These are phyloP conservation scores for Agonopterix arenella DNA, from an alignment of 2,888 invertebrate genomes.

Conservation along the genomic window DNA sequence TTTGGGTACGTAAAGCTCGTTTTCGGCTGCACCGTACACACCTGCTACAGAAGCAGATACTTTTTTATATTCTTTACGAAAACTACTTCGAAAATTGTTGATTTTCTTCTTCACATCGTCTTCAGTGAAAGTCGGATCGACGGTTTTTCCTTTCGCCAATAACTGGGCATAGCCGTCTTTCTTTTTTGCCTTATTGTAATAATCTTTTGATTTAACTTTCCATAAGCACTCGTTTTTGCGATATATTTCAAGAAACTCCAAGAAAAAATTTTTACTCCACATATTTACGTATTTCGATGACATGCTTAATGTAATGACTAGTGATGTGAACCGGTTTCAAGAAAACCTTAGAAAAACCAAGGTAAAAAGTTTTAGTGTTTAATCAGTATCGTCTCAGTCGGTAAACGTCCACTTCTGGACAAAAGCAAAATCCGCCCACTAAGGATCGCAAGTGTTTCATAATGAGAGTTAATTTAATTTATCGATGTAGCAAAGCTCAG, in stretches of 20 bases:
- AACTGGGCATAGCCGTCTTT: not conserved
- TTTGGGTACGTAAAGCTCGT: not conserved
- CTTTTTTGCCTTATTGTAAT: not conserved
- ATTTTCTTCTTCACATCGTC: not conserved
- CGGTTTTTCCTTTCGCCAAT: not conserved
- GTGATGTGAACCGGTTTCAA: no score
- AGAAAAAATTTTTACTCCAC: slow-evolving; percentile 6
- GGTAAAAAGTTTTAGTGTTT: no score
- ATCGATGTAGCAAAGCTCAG: no score
- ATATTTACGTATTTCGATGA: not conserved
- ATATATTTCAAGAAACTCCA: slow-evolving; percentile 1
- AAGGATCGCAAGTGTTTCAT: no score
- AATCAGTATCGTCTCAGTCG: no score
- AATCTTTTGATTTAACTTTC: not conserved
- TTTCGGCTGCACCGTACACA: not conserved
- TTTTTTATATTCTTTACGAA: not conserved
- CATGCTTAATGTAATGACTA: no score
- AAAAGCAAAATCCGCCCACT: no score
- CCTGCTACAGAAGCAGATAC: not conserved
- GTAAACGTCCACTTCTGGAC: no score
- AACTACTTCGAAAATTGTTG: not conserved
- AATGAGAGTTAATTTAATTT: no score
- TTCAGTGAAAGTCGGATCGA: not conserved
- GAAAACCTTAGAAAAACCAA: no score
- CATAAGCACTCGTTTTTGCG: not conserved